phyloP scores from a whole-genome alignment of 2,888 invertebrate species.

The Rugalucina vietnamica region DNA sequence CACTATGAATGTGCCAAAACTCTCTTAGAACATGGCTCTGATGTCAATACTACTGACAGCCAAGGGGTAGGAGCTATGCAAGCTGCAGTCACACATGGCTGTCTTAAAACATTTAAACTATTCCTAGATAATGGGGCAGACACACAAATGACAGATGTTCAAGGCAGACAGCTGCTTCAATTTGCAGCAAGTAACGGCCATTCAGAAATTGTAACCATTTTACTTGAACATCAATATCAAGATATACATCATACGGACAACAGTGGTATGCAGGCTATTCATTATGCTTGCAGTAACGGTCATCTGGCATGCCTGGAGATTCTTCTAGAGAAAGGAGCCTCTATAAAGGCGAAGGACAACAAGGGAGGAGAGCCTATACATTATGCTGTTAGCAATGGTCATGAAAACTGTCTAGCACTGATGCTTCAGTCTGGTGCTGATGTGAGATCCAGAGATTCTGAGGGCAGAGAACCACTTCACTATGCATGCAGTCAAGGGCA shows the following conservation, averaged over 20 bases:
- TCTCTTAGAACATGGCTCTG: not conserved
- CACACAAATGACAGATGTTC: not conserved
- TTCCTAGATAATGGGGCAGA: not conserved
- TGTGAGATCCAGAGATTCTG: not conserved
- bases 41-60: not conserved
- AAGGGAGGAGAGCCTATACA: not conserved
- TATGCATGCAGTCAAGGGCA: not conserved
- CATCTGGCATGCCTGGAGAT: not conserved
- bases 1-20: not conserved
- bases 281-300: not conserved
- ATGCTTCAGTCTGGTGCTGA: not conserved
- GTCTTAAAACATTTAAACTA: not conserved
- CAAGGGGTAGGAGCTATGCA: not conserved
- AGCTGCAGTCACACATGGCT: constrained; percentile 3
- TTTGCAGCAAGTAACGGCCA: constrained; percentile 5
- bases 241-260: not conserved
- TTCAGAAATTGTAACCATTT: not conserved
- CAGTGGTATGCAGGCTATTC: not conserved
- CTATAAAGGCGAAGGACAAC: not conserved
- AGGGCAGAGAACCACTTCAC: not conserved
- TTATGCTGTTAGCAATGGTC: constrained; percentile 2
- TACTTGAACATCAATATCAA: not conserved
- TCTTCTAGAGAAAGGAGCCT: not conserved
- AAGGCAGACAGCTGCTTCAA: not conserved
- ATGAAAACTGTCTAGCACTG: not conserved